Conservation (phyloP, 2,113 vertebrate species). For the Sinocyclocheilus grahami region DNA sequence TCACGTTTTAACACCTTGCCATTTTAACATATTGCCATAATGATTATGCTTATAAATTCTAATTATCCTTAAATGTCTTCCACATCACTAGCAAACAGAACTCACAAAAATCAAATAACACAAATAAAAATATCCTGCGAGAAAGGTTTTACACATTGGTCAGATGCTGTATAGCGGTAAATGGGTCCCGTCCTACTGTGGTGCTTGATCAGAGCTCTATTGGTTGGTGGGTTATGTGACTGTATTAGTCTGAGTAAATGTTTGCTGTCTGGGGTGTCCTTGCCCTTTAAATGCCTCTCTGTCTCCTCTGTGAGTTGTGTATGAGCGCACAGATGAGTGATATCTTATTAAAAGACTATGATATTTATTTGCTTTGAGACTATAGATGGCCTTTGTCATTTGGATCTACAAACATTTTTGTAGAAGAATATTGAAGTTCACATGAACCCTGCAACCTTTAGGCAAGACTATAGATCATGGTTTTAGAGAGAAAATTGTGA, state of each 20-base stretch:
- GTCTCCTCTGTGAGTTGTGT: background rate
- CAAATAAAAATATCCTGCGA: background rate
- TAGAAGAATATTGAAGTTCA: background rate
- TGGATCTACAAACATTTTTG: background rate
- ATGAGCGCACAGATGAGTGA: background rate
- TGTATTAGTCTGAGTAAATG: conserved; percentile 18
- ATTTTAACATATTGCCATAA: background rate
- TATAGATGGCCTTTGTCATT: conserved; percentile 13
- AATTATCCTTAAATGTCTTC: background rate
- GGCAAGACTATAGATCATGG: background rate
- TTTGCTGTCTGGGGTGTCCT: conserved; percentile 4
- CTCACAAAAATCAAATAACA: background rate
- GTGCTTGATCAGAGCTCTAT: conserved; percentile 1
- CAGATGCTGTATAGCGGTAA: background rate
- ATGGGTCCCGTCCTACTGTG: background rate
- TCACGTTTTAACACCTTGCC: no score
- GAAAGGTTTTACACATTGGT: background rate
- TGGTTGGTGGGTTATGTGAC: background rate
- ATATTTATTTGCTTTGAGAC: conserved; percentile 20
- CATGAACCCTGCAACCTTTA: background rate
- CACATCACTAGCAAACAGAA: background rate
- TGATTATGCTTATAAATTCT: background rate
- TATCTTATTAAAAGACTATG: background rate
- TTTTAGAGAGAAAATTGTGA: background rate
- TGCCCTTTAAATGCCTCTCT: conserved; percentile 30